Evolutionary conservation across 2,797 vertebrate genomes (phyloP).

Genomic region (Heliangelus exortis): DNA sequence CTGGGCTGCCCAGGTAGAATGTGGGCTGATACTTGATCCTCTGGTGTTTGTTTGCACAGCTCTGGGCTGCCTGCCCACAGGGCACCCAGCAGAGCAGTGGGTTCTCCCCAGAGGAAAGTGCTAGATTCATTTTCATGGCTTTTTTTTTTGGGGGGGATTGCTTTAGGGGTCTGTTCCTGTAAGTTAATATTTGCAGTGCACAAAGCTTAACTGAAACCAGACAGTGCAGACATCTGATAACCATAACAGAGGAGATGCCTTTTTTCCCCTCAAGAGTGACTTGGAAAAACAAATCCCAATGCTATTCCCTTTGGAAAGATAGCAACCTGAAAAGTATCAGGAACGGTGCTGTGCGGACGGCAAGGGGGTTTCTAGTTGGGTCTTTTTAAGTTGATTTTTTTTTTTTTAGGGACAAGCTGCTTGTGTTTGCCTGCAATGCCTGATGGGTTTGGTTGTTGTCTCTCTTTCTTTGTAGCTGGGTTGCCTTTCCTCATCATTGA

Average conservation of each 20-base stretch:
- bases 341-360: rapidly evolving
- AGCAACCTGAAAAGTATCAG: neutral
- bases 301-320: conserved; percentile 22
- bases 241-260: conserved; percentile 55
- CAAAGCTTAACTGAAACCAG: conserved; percentile 58
- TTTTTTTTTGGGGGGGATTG: conserved; percentile 77
- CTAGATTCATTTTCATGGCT: conserved; percentile 80
- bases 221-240: conserved; percentile 47
- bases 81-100: conserved; percentile 64
- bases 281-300: conserved; percentile 48
- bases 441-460: conserved; percentile 50
- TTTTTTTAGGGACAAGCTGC: neutral
- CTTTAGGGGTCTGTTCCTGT: conserved; percentile 84
- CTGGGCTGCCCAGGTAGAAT: neutral
- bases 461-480: conserved; percentile 81
- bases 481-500: conserved; percentile 99
- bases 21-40: conserved; percentile 4
- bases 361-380: neutral
- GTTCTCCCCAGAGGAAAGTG: conserved; percentile 81
- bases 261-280: conserved; percentile 2
- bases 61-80: conserved; percentile 77
- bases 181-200: conserved; percentile 78
- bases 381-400: neutral
- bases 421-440: conserved; percentile 64
- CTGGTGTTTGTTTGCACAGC: conserved; percentile 79